Conservation (phyloP, 2,113 vertebrate genomes). For the Malurus cyaneus region DNA sequence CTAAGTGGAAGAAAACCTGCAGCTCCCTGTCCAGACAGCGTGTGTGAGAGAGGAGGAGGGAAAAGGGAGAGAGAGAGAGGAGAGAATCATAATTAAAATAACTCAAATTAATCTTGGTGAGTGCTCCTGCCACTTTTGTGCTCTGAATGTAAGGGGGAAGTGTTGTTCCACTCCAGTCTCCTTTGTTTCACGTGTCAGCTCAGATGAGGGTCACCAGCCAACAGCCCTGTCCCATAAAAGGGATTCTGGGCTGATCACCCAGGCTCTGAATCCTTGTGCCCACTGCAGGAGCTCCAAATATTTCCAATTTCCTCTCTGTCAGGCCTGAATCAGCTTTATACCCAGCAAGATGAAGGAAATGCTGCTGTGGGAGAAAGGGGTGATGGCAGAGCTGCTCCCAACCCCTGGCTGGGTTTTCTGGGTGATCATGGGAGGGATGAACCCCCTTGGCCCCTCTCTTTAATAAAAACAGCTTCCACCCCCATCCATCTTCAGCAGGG, state of each 20-base stretch:
- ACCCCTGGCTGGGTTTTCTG: background rate
- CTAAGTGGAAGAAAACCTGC: conserved; percentile 60
- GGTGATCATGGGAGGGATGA: background rate
- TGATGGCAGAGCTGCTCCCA: background rate
- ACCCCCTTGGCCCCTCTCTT: background rate
- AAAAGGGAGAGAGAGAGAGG: background rate
- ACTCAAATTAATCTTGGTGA: conserved; percentile 46
- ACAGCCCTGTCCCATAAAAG: background rate
- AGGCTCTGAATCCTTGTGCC: background rate
- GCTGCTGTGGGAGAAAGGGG: background rate
- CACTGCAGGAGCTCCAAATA: background rate
- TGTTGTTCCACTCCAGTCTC: background rate
- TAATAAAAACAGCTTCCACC: background rate
- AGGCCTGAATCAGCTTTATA: background rate
- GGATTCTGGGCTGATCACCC: background rate
- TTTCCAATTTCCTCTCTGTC: background rate
- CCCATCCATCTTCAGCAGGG: background rate
- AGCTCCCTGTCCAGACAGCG: conserved; percentile 4
- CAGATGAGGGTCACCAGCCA: background rate
- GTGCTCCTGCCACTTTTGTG: conserved; percentile 38
- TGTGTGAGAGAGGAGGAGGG: background rate
- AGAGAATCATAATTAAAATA: conserved; percentile 68
- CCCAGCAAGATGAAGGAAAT: background rate
- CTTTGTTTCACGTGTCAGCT: background rate
- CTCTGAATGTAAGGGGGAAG: background rate